Percentiles rank a stretch among this genome's conserved stretches.
These are phyloP conservation scores for Hypocryptadius cinnamomeus DNA, from an alignment of 2,113 vertebrate species.

Conservation along the genomic window DNA sequence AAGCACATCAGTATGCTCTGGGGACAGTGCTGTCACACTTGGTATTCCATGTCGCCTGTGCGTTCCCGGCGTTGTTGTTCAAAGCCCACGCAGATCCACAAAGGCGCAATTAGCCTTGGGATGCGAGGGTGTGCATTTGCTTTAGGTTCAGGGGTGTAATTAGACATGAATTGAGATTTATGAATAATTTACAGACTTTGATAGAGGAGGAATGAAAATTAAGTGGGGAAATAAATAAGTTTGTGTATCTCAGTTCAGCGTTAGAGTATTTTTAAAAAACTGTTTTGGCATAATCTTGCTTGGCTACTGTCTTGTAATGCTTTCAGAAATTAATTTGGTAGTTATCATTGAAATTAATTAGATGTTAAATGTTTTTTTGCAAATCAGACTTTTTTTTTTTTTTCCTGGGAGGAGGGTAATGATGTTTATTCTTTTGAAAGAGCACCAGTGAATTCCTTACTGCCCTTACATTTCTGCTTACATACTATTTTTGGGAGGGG, in stretches of 20 bases:
- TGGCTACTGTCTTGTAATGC: not conserved
- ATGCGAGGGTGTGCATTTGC: not conserved
- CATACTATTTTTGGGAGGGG: not conserved
- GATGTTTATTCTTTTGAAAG: not conserved
- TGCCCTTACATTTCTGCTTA: not conserved
- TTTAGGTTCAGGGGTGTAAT: not conserved
- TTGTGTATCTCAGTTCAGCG: not conserved
- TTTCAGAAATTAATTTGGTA: not conserved
- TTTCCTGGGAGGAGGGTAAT: not conserved
- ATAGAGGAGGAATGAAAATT: slow-evolving; percentile 1
- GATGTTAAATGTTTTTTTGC: not conserved
- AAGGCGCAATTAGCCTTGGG: not conserved
- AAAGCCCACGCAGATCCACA: not conserved
- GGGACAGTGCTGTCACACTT: not conserved
- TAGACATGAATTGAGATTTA: slow-evolving; percentile 27
- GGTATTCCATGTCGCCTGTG: not conserved
- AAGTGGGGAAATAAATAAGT: not conserved
- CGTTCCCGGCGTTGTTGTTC: not conserved
- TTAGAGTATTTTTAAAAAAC: not conserved
- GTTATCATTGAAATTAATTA: not conserved
- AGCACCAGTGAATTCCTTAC: not conserved
- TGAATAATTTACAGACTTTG: not conserved
- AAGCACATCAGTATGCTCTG: not conserved
- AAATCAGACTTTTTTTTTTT: not conserved
- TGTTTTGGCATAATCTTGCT: not conserved